Conservation (phyloP, 2,113 vertebrate genomes). For the Epinephelus cyanopodus region DNA sequence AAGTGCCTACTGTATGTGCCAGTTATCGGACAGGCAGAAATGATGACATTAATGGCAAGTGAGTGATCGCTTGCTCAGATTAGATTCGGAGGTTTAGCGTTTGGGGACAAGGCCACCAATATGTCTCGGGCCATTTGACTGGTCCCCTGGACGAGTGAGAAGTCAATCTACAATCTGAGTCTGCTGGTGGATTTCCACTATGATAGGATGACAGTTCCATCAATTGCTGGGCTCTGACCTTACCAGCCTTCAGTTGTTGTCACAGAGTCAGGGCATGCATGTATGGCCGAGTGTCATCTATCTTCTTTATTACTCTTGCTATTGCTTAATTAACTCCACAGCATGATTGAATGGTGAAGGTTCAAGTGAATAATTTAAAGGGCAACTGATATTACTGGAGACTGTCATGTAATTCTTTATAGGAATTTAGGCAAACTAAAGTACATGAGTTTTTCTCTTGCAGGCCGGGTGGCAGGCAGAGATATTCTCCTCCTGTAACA, state of each 20-base stretch:
- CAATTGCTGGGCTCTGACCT: conserved; percentile 82
- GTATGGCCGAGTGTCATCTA: conserved; percentile 73
- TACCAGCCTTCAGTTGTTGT: conserved; percentile 77
- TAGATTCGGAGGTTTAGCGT: conserved; percentile 57
- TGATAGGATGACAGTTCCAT: conserved; percentile 79
- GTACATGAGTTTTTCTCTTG: conserved; percentile 17
- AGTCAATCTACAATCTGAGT: conserved; percentile 72
- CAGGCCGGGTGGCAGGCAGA: not conserved
- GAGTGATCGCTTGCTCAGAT: conserved; percentile 74
- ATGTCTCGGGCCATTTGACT: conserved; percentile 66
- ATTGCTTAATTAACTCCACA: conserved; percentile 82
- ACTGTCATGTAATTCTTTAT: conserved; percentile 65
- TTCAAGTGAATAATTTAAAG: conserved; percentile 83
- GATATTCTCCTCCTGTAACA: not conserved
- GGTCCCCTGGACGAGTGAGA: conserved; percentile 27
- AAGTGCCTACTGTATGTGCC: conserved; percentile 47
- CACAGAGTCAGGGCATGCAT: conserved; percentile 52
- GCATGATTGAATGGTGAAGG: conserved; percentile 73
- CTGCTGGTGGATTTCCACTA: conserved; percentile 64
- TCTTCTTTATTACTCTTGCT: conserved; percentile 84
- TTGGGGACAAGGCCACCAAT: conserved; percentile 60
- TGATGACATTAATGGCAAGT: conserved; percentile 70
- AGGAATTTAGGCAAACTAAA: conserved; percentile 52
- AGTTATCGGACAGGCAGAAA: conserved; percentile 69
- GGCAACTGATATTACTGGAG: conserved; percentile 71